Percentiles rank a stretch among this genome's conserved stretches.
Evolutionary conservation across 2,113 vertebrate species (phyloP).

Genomic region (Eublepharis macularius): DNA sequence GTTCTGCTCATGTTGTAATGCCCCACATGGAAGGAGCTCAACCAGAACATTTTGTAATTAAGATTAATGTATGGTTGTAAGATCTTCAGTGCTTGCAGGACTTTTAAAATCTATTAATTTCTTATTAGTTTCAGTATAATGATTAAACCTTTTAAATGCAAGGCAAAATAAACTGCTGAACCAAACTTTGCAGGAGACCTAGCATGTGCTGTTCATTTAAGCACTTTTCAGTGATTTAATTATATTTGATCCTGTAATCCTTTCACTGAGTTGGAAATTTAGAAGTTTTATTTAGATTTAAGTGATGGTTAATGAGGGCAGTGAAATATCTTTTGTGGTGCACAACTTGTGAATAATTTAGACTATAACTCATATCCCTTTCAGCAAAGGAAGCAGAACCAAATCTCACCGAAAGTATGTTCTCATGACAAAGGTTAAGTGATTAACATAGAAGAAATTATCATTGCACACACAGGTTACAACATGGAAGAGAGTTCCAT

Average conservation of each 20-base stretch:
- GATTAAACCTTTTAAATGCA: slow-evolving; percentile 51
- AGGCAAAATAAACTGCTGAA: slow-evolving; percentile 62
- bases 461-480: not conserved
- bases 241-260: slow-evolving; percentile 54
- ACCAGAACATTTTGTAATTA: slow-evolving; percentile 68
- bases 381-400: slow-evolving; percentile 9
- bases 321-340: slow-evolving; percentile 44
- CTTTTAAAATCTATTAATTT: slow-evolving; percentile 73
- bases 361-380: slow-evolving; percentile 11
- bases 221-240: slow-evolving; percentile 54
- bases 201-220: slow-evolving; percentile 60
- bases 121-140: slow-evolving; percentile 61
- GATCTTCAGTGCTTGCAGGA: slow-evolving; percentile 59
- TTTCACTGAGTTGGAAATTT: slow-evolving; percentile 50
- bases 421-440: slow-evolving; percentile 28
- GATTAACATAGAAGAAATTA: slow-evolving; percentile 12
- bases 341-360: slow-evolving; percentile 37
- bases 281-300: slow-evolving; percentile 55
- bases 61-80: slow-evolving; percentile 60
- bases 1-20: slow-evolving; percentile 47
- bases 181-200: slow-evolving; percentile 48
- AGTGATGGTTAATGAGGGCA: slow-evolving; percentile 42
- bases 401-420: slow-evolving; percentile 13
- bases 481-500: not conserved
- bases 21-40: slow-evolving; percentile 60